phyloP scores from a whole-genome alignment of 2,888 invertebrate genomes.

The Andrena bucephala region DNA sequence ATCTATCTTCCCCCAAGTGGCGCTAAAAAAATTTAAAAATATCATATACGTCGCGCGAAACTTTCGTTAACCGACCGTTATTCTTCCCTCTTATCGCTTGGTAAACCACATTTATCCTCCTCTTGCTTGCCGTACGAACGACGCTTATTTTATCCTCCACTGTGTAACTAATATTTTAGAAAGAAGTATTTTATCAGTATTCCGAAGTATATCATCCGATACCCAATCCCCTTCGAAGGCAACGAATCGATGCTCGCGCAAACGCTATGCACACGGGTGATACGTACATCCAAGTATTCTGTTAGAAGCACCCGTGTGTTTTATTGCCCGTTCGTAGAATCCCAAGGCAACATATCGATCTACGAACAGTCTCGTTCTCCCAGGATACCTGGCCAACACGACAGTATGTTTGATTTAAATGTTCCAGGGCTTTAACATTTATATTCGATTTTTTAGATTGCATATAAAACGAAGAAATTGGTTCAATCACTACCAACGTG shows the following conservation, averaged over 20 bases:
- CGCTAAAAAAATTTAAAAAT: background rate
- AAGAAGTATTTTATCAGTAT: conserved; percentile 39
- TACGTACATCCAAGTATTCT: conserved; percentile 22
- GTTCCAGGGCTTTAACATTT: background rate
- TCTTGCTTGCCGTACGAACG: conserved; percentile 17
- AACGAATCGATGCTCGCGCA: conserved; percentile 36
- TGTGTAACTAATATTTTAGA: conserved; percentile 33
- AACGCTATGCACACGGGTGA: conserved; percentile 12
- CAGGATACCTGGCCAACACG: background rate
- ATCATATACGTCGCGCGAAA: background rate
- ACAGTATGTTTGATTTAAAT: background rate
- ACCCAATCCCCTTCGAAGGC: conserved; percentile 15
- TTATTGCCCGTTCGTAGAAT: conserved; percentile 31
- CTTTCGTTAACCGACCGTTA: conserved; percentile 28
- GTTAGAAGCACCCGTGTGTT: conserved; percentile 24
- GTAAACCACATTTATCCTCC: conserved; percentile 25
- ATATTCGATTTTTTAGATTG: too few relatives aligned
- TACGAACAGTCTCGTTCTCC: conserved; percentile 4
- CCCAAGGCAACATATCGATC: conserved; percentile 30
- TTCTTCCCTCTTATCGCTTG: conserved; percentile 7
- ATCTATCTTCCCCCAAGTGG: background rate
- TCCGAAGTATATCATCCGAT: conserved; percentile 2
- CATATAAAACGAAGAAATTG: background rate
- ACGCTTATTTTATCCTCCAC: background rate
- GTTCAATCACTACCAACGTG: background rate